Percentiles rank a stretch among this genome's conserved stretches.
Conservation (phyloP, 2,113 vertebrate genomes). For the Rissa tridactyla region DNA sequence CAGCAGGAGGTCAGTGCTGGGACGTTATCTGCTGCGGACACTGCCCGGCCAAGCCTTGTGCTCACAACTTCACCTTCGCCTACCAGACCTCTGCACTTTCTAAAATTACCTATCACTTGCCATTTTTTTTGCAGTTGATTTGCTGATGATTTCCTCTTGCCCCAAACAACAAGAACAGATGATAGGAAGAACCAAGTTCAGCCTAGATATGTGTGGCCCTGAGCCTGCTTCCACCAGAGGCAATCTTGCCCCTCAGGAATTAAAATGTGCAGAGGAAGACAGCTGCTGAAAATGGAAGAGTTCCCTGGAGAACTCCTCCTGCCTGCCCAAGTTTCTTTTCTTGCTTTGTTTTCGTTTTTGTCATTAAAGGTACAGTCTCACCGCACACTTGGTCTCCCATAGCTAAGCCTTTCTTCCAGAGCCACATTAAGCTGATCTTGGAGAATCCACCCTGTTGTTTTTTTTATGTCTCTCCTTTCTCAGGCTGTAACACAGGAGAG, state of each 20-base stretch:
- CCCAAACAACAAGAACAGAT: neutral
- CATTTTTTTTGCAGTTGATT: neutral
- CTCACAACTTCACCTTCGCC: neutral
- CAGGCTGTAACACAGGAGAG: neutral
- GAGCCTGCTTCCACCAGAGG: neutral
- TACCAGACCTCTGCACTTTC: neutral
- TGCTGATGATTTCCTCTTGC: neutral
- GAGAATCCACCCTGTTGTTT: neutral
- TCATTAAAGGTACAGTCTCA: neutral
- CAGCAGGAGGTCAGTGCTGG: neutral
- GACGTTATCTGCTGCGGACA: neutral
- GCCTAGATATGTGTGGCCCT: neutral
- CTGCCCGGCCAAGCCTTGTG: neutral
- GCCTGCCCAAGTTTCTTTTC: neutral
- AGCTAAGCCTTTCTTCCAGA: neutral
- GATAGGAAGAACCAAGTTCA: neutral
- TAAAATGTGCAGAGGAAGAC: neutral
- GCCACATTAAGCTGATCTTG: neutral
- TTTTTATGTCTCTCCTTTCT: neutral
- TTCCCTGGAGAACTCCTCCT: neutral
- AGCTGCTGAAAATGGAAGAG: neutral
- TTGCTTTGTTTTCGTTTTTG: neutral
- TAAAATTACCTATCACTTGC: neutral
- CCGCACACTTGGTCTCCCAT: neutral
- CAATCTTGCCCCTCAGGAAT: neutral